Base-by-base conservation (phyloP, 2,113 vertebrate genomes). In the Syngnathus typhle region DNA sequence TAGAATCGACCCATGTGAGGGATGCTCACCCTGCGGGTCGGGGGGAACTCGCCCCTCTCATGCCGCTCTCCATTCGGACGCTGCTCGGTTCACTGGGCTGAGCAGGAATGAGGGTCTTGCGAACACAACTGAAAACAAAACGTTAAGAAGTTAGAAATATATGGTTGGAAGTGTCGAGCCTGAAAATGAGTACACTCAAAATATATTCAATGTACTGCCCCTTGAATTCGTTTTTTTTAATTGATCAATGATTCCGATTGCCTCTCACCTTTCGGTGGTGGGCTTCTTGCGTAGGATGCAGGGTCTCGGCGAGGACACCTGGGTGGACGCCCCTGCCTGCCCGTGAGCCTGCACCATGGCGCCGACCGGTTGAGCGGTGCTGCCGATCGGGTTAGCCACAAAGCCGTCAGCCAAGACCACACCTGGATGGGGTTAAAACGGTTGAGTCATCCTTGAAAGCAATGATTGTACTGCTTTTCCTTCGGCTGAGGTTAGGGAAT, bases 261-360 rank as follows among this genome's bases (percentile, higher is more conserved):
- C 16, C 5, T 88, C 95, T 94, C 77, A 99, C 97, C 95, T 90
- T 66, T 99, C 97, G 0, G 90, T 93, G 71, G 95, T 76, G 3
- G 97, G 95, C 46, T 99, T 99, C 89, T 98, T 98, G 56, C 97
- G 95, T 3, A 99, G 94, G 82, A 99, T 99, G 83, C 97, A 99
- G 0, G 97, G 97, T 75, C 97, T 89, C 0, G 97, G 96, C n/a
- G 96, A 99, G 1, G 96, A 98, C 71, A 93, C 95, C 66, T 95
- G 93, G 32, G 94, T 92, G 10, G 95, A 93, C 5, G 90, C 87
- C 1, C 88, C 89, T 63, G 89, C 95, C 89, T 97, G 97, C 75
- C 90, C 87, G 52, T 98, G 96, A 37, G 94, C 93, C 85, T 98
- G 95, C n/a, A 95, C 95, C 78, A 98, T 94, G 0, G 95, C 95